Base-by-base conservation (phyloP, 1,140 invertebrate species). In the Camponotus floridanus region DNA sequence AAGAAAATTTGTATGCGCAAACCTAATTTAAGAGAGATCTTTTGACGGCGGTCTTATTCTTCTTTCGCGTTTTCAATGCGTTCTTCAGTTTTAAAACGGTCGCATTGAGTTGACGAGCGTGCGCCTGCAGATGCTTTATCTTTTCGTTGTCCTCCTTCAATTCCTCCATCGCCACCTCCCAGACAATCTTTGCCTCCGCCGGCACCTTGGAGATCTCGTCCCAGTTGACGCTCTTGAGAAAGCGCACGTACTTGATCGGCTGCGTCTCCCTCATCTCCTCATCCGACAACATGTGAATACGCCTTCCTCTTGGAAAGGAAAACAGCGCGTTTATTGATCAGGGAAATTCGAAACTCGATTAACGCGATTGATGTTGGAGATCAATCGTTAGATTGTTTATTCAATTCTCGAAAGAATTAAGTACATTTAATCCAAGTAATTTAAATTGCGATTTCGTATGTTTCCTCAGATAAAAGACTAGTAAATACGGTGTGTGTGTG, bases 181-280 rank as follows among this genome's bases (percentile, higher is more conserved):
- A 59, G n/a, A 45, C 55, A 21, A 76, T 67, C 13, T 55, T 83
- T 18, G 85, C 62, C 11, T 76, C 71, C n/a, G 13, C 39, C 31
- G 68, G 62, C 31, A 76, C 48, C 51, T 84, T 71, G 39, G 62
- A 83, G 26, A 86, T 68, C 48, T 84, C 85, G 65, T 76, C 70
- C 55, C 62, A 59, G 48, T 73, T 68, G 70, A 86, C 55, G 57
- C 9, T 59, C 57, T 83, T 67, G 42, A 84, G 68, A 59, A 68
- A 48, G 61, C 78, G 78, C 45, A 59, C 79, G 39, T 86, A 76
- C 57, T 84, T 84, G 55, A 76, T 76, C 26, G 51, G 73, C 36
- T 36, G 48, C 6, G 8, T 65, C 45, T 64, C 39, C 61, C 83
- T 65, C 31, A 76, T 76, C 62, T 86, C 79, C 39, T 59, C 48